Evolutionary conservation across 2,113 vertebrate genomes (phyloP).

Genomic region (Boulengeromyrus knoepffleri): DNA sequence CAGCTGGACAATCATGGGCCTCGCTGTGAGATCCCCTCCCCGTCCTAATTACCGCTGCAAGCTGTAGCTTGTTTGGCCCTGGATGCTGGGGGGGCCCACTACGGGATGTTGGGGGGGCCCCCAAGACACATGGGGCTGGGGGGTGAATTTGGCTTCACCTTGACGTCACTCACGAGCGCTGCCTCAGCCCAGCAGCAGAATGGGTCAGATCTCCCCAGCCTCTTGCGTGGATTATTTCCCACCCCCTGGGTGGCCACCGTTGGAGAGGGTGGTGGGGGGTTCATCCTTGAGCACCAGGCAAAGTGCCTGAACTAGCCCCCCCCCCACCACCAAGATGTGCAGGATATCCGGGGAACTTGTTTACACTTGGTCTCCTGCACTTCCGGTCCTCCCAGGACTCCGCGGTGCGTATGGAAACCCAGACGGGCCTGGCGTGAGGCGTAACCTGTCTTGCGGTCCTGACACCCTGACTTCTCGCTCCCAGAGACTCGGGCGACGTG

Average conservation of each 20-base stretch:
- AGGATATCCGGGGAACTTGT: neutral
- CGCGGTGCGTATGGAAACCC: neutral
- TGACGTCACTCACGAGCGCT: neutral
- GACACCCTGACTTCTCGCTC: neutral
- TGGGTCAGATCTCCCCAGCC: neutral
- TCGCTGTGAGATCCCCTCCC: constrained; percentile 19
- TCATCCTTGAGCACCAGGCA: neutral
- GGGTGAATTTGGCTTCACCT: neutral
- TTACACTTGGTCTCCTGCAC: neutral
- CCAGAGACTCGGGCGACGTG: neutral
- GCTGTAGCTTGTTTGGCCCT: constrained; percentile 30
- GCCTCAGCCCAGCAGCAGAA: neutral
- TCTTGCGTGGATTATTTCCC: neutral
- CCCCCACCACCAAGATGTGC: neutral
- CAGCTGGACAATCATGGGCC: constrained; percentile 6
- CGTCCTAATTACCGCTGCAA: constrained; percentile 21
- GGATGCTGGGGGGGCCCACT: neutral
- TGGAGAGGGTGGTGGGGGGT: neutral
- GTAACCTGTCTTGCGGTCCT: neutral
- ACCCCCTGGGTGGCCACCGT: neutral
- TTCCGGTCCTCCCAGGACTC: neutral
- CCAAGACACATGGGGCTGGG: neutral
- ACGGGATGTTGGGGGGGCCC: neutral
- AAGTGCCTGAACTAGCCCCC: neutral
- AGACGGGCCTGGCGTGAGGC: neutral